Evolutionary conservation across 2,113 vertebrate species (phyloP).

Genomic region (Nematolebias whitei): DNA sequence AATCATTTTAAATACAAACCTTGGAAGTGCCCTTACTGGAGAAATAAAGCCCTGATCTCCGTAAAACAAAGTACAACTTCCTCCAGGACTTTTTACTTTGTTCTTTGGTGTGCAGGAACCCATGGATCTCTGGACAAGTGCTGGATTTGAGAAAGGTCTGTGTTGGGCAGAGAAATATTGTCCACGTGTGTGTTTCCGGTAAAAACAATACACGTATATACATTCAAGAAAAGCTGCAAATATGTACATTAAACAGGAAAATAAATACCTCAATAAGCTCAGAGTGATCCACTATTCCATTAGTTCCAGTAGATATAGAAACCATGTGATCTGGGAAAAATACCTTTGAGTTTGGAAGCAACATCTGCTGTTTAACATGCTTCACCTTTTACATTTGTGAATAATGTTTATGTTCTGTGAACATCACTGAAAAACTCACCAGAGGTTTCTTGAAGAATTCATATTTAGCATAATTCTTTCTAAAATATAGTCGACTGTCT

Average conservation of each 20-base stretch:
- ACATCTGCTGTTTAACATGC: not conserved
- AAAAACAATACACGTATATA: too few relatives aligned
- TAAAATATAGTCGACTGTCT: slow-evolving; percentile 91
- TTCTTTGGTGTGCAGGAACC: slow-evolving; percentile 92
- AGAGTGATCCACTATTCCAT: slow-evolving; percentile 84
- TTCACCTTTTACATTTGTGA: too few relatives aligned
- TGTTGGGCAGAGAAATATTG: slow-evolving; percentile 56
- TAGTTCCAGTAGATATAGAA: slow-evolving; percentile 88
- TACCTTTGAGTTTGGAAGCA: slow-evolving; percentile 76
- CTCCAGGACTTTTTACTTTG: slow-evolving; percentile 95
- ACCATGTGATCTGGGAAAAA: slow-evolving; percentile 98
- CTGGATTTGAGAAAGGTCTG: slow-evolving; percentile 95
- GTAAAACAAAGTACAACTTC: slow-evolving; percentile 92
- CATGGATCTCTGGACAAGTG: slow-evolving; percentile 94
- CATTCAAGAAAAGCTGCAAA: slow-evolving; percentile 2
- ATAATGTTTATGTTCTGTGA: not conserved
- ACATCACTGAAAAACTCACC: slow-evolving; percentile 79
- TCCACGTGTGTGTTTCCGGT: slow-evolving; percentile 6
- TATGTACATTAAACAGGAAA: slow-evolving; percentile 10
- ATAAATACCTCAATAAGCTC: slow-evolving; percentile 89
- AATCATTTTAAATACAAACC: slow-evolving; percentile 75
- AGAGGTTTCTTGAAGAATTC: slow-evolving; percentile 97
- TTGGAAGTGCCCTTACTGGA: slow-evolving; percentile 97
- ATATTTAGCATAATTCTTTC: slow-evolving; percentile 98
- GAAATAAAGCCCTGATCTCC: slow-evolving; percentile 96